Base-by-base conservation (phyloP, 2,888 invertebrate genomes). In the Venusia cambrica region DNA sequence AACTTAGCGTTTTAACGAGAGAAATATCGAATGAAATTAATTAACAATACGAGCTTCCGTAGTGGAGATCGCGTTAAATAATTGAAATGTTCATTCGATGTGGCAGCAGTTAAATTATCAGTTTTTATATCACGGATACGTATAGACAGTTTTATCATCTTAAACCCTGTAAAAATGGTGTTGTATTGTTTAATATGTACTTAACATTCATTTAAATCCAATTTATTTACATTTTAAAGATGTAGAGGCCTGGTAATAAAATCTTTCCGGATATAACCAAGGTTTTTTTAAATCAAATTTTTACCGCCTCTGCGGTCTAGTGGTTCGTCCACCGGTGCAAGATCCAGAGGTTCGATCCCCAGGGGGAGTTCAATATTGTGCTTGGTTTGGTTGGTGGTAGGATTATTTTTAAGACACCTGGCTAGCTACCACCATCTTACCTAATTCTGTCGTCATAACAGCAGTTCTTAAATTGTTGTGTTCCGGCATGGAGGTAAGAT, bases 1-100 rank as follows among this genome's bases (percentile, higher is more conserved):
- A 76, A 74, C 51, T 75, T 71, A 58, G 45, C 57, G 31, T 58
- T 57, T 77, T 78, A 71, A 77, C 64, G 70, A 66, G 69, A 65
- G 54, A 68, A 67, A 73, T 70, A 72, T 72, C 63, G 62, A 63
- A 63, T 58, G 52, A 69, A 70, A 74, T 71, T 72, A 66, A 76
- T 71, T 62, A 65, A 62, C 54, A 50, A 40, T 51, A 53, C 34
- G 52, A 57, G 60, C 60, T 72, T 68, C 69, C 70, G 68, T 61
- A 60, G 52, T 64, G 43, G 41, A 44, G 40, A 45, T 50, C 51
- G 48, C 36, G 49, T 39, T 38, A 48, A 58, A 48, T 54, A 53
- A 61, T 57, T 53, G 49, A 53, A 60, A 49, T 60, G 49, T 61
- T 60, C 51, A 60, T 63, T 61, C 46, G 48, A 55, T 43, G 42